These are phyloP conservation scores for Prunella himalayana DNA, from an alignment of 2,113 vertebrate genomes.

Conservation along the genomic window DNA sequence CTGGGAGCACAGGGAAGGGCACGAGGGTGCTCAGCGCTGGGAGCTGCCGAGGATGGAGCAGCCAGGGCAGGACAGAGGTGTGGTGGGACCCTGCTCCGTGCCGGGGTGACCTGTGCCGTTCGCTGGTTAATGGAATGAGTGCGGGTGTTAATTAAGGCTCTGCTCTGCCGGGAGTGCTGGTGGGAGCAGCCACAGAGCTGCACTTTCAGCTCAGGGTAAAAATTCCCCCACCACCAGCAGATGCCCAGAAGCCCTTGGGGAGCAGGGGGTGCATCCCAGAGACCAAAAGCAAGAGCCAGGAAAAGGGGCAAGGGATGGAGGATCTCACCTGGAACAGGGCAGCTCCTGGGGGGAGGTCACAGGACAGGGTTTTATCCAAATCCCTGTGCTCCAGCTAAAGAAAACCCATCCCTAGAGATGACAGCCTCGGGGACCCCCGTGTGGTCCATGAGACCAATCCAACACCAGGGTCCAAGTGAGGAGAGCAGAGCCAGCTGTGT, in stretches of 20 bases:
- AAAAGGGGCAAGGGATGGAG: background rate
- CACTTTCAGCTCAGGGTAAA: background rate
- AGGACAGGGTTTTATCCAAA: background rate
- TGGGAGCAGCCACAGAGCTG: background rate
- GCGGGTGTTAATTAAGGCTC: background rate
- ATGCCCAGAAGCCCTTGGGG: fast-evolving
- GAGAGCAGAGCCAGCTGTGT: background rate
- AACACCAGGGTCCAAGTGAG: background rate
- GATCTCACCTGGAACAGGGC: background rate
- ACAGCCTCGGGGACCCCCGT: fast-evolving
- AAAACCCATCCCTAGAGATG: fast-evolving
- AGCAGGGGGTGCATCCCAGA: background rate
- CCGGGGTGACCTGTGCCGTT: fast-evolving
- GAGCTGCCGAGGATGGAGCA: background rate
- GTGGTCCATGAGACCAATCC: fast-evolving
- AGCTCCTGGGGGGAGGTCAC: background rate
- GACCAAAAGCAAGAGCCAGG: background rate
- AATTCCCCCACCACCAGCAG: background rate
- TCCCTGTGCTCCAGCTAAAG: background rate
- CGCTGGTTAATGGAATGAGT: fast-evolving
- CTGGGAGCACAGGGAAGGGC: background rate
- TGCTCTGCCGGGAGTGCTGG: fast-evolving
- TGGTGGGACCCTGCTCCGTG: background rate
- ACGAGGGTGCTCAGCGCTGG: fast-evolving
- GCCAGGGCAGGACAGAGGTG: fast-evolving